Evolutionary conservation across 2,113 vertebrate species (phyloP), one percentile per base, ranked within the genome.

Genomic region (Potamarius usumacintae): DNA sequence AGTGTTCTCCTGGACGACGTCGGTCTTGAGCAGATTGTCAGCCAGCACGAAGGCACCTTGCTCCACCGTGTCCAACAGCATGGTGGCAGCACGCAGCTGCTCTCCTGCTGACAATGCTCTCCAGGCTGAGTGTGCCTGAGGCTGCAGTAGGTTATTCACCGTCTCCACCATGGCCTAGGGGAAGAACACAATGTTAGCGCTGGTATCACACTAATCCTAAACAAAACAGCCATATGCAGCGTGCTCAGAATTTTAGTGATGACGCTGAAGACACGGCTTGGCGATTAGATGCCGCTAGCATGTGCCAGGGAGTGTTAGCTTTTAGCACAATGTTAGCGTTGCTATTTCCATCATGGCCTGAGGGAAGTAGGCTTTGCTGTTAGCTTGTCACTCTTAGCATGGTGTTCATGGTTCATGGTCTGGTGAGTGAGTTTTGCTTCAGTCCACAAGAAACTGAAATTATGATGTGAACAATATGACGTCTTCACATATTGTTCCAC

Each of bases 151-250:
- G 92, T 99, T 99, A 94, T 99, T 99, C 91, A 99, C 98, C 0
- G 98, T 99, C 95, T 99, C 98, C 89, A 99, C 97, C 98, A 99
- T 99, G 34, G 98, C 98, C 98, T 99, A 93, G 17, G 30, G 67
- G 30, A 67, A 14, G 14, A 88, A 72, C 42, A 84, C 34, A 63
- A 69, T 52, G 50, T 83, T 82, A 89, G 22, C 15, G 71, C 53
- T 17, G 62, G 27, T 27, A 78, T 55, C 30, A 80, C 53, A 52
- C 22, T 42, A 78, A 85, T 60, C 34, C 76, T 34, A 82, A 53
- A 62, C 63, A 69, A 53, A 34, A 65, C 18, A 50, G 22, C 67
- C 25, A 7, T 18, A 48, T 42, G 6, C 18, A 4, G 20, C 14
- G 7, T n/a, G 62, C 55, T 30, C 14, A 6, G 12, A 67, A 25